phyloP scores from a whole-genome alignment of 2,797 vertebrate genomes.

The Rhinoraja longicauda region DNA sequence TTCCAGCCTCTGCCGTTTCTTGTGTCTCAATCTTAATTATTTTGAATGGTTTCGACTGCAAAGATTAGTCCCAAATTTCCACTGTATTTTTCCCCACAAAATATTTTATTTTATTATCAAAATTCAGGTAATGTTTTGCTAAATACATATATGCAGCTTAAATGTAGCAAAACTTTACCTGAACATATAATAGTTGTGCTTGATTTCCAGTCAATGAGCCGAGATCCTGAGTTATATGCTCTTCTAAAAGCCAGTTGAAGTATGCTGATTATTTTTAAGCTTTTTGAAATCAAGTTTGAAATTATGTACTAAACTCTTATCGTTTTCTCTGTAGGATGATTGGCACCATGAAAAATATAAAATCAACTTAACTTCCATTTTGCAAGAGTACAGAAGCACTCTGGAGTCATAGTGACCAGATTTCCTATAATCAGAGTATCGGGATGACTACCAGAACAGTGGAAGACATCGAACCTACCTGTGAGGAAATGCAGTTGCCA shows the following conservation, averaged over 20 bases:
- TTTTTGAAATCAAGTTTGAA: neutral
- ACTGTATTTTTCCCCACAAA: no score
- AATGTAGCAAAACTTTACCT: no score
- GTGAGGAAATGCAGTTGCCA: slow-evolving; percentile 16
- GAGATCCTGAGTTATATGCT: no score
- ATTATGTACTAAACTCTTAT: neutral
- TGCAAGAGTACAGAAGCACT: neutral
- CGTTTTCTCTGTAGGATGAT: slow-evolving; percentile 22
- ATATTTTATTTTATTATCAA: no score
- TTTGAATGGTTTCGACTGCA: no score
- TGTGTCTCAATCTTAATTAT: no score
- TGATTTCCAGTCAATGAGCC: no score
- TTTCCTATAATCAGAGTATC: neutral
- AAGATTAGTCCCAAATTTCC: no score
- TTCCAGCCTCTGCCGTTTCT: no score
- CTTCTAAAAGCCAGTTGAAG: neutral
- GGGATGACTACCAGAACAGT: neutral
- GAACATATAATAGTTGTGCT: no score
- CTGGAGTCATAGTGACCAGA: neutral
- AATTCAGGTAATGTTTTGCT: no score
- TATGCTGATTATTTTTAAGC: neutral
- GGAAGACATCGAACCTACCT: neutral
- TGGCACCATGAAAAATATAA: neutral
- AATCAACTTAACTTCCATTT: neutral
- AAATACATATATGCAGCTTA: no score